Base-by-base conservation (phyloP, 1,140 invertebrate species). In the Lasaia peninsularis region DNA sequence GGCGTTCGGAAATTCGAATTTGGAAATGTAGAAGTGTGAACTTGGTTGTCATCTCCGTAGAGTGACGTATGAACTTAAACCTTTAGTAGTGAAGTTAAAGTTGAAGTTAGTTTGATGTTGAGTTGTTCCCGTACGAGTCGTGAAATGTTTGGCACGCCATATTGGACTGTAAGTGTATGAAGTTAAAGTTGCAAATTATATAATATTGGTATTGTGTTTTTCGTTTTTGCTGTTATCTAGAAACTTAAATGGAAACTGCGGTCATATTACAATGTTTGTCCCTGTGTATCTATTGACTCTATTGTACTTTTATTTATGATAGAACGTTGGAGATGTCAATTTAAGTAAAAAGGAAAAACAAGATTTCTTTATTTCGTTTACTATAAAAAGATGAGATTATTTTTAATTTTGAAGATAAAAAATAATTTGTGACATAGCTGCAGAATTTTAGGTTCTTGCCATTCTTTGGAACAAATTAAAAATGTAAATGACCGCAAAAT, bases 1-100 rank as follows among this genome's bases (percentile, higher is more conserved):
- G 44, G 53, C 60, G 53, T 60, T 64, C 64, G 59, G 62, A 71
- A 73, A 73, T 66, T 70, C 54, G 63, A 67, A 66, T 73, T 64
- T 58, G 56, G 60, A 71, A 71, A 53, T 58, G 54, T 57, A 61
- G 40, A 51, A 58, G 55, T 40, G 54, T 35, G 24, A 34, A 24
- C 52, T 49, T 14, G 54, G 54, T 51, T 61, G 16, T 33, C 0
- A 14, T 56, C 52, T 40, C 35, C 20, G 35, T 53, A 49, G 44
- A n/a, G 56, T 65, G 50, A 58, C 52, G 44, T 48, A 61, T 54
- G 51, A 33, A 50, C 53, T 9, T 52, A 10, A 14, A 32, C n/a
- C 28, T 52, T 31, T 2, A 8, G n/a, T 9, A 52, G 31, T 52
- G 16, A 16, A 3, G 10, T 16, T 40, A 40, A 40, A 18, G 16